phyloP scores from a whole-genome alignment of 2,113 vertebrate species.

The Hippocampus mohnikei region DNA sequence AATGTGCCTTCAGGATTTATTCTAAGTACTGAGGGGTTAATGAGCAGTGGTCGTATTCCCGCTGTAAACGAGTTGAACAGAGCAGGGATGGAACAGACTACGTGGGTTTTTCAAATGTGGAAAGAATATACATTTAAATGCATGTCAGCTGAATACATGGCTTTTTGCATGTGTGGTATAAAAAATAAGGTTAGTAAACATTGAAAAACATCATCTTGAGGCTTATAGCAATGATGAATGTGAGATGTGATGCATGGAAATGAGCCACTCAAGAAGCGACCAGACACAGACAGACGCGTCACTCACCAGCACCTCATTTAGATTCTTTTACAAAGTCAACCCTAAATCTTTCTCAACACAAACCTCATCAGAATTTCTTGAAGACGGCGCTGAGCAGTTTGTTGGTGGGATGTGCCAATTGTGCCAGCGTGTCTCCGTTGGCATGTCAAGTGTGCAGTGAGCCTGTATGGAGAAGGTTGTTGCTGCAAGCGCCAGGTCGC shows the following conservation, averaged over 20 bases:
- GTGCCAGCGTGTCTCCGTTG: slow-evolving; percentile 9
- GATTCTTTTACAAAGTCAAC: slow-evolving; percentile 50
- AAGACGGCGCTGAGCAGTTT: slow-evolving; percentile 31
- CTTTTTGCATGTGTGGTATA: slow-evolving; percentile 6
- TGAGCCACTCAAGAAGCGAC: slow-evolving; percentile 34
- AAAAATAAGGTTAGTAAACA: slow-evolving; percentile 7
- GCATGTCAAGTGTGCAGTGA: slow-evolving; percentile 60
- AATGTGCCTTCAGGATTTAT: slow-evolving; percentile 86
- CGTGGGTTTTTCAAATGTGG: neutral
- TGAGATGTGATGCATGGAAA: slow-evolving; percentile 40
- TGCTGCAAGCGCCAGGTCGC: slow-evolving; percentile 50
- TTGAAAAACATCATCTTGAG: neutral
- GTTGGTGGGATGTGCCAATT: slow-evolving; percentile 15
- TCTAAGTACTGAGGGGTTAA: slow-evolving; percentile 94
- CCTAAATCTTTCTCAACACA: slow-evolving; percentile 23
- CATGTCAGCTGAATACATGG: slow-evolving; percentile 11
- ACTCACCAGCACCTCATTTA: slow-evolving; percentile 45
- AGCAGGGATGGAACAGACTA: slow-evolving; percentile 54
- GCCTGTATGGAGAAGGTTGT: slow-evolving; percentile 58
- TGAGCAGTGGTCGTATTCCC: slow-evolving; percentile 86
- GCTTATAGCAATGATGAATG: neutral
- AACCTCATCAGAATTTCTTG: slow-evolving; percentile 20
- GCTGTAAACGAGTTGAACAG: slow-evolving; percentile 80
- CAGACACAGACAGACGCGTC: slow-evolving; percentile 14
- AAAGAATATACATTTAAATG: neutral